Percentiles rank a stretch among this genome's conserved stretches.
phyloP scores from a whole-genome alignment of 2,888 invertebrate species.

The Drosophila anceps region DNA sequence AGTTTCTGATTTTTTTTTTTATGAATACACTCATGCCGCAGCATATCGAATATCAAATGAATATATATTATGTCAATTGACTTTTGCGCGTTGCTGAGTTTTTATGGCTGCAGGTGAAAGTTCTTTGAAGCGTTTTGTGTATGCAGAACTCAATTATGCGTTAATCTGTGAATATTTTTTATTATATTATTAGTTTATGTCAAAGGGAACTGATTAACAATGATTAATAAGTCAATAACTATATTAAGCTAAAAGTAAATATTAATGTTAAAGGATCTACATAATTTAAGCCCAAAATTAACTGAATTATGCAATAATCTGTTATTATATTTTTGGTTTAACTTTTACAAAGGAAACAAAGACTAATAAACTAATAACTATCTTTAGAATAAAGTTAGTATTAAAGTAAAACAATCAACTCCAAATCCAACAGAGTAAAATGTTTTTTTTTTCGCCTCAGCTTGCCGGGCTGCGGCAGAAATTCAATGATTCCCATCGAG shows the following conservation, averaged over 20 bases:
- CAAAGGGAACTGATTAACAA: neutral
- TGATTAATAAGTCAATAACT: neutral
- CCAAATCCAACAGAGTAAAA: neutral
- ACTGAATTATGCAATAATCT: neutral
- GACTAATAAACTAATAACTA: neutral
- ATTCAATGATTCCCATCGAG: slow-evolving; percentile 59
- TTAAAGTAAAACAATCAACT: neutral
- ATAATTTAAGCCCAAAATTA: neutral
- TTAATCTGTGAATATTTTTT: neutral
- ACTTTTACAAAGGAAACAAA: neutral
- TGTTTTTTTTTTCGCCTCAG: neutral
- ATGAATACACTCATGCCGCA: slow-evolving; percentile 34
- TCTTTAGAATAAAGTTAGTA: neutral
- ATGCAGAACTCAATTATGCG: neutral
- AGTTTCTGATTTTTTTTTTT: neutral
- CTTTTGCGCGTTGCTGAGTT: slow-evolving; percentile 48
- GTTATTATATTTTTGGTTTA: neutral
- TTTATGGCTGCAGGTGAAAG: slow-evolving; percentile 30
- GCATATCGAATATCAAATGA: slow-evolving; percentile 61
- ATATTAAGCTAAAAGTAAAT: neutral
- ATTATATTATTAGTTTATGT: neutral
- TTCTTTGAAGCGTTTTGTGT: neutral
- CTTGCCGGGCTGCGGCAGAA: slow-evolving; percentile 31
- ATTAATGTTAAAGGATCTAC: neutral
- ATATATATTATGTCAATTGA: slow-evolving; percentile 35